Percentiles rank a stretch among this genome's conserved stretches.
Evolutionary conservation across 2,888 invertebrate species (phyloP).

Genomic region (Ischnura elegans): DNA sequence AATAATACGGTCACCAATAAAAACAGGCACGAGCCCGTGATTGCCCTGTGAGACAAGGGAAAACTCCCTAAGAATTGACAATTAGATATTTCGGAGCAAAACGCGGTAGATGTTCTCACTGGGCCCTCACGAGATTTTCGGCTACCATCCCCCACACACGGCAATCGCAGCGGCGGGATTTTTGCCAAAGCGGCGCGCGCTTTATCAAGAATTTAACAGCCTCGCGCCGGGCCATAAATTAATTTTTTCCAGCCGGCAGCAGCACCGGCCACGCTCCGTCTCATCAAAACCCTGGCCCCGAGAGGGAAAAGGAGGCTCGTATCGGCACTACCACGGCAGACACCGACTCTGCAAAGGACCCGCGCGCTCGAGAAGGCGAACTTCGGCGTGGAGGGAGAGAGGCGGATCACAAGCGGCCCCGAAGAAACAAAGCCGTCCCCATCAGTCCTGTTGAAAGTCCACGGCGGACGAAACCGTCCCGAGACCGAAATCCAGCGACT

Average conservation of each 20-base stretch:
- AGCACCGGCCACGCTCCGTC: neutral
- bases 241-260: neutral
- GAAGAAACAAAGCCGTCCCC: slow-evolving; percentile 39
- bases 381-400: neutral
- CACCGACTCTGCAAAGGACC: slow-evolving; percentile 1
- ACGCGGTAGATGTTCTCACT: neutral
- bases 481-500: neutral
- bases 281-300: neutral
- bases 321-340: slow-evolving; percentile 17
- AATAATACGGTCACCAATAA: too few species aligned
- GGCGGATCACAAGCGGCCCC: slow-evolving; percentile 48
- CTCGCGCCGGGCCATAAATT: neutral
- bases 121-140: neutral
- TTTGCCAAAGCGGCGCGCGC: slow-evolving; percentile 11
- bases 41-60: too few species aligned
- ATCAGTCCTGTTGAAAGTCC: neutral
- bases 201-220: slow-evolving; percentile 27
- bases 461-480: neutral
- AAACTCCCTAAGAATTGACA: neutral
- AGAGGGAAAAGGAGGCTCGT: neutral
- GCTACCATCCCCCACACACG: neutral
- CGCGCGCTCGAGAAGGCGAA: neutral
- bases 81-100: neutral
- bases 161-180: neutral
- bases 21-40: too few species aligned